Conservation (phyloP, 2,113 vertebrate species). For the Numida meleagris region DNA sequence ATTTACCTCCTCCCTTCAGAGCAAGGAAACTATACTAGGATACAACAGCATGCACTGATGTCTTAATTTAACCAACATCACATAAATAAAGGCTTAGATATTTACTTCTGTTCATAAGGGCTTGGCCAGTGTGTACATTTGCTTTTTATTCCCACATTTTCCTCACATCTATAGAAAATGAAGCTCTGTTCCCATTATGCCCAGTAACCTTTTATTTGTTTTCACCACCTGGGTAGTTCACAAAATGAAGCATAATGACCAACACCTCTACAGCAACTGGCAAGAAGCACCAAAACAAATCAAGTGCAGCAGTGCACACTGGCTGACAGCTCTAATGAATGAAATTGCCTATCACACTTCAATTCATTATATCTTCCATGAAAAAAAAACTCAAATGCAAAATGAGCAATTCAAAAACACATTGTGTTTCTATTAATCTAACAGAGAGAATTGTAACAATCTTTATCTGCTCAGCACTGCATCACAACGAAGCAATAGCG, state of each 20-base stretch:
- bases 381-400: constrained; percentile 46
- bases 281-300: constrained; percentile 1
- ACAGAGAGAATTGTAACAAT: neutral
- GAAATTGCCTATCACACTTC: constrained; percentile 30
- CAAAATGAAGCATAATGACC: constrained; percentile 12
- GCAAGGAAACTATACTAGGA: neutral
- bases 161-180: neutral
- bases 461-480: neutral
- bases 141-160: neutral
- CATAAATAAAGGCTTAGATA: neutral
- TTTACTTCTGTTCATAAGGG: neutral
- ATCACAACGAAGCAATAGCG: neutral
- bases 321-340: constrained; percentile 60
- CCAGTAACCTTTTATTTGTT: neutral
- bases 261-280: neutral
- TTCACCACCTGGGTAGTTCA: constrained; percentile 34
- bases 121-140: neutral
- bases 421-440: constrained; percentile 50
- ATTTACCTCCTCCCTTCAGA: neutral
- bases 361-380: constrained; percentile 36
- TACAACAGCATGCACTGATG: neutral
- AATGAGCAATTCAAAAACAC: constrained; percentile 56
- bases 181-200: neutral
- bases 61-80: neutral
- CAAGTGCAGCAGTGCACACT: neutral